Evolutionary conservation across 2,888 invertebrate species (phyloP).

Genomic region (Cerastoderma edule): DNA sequence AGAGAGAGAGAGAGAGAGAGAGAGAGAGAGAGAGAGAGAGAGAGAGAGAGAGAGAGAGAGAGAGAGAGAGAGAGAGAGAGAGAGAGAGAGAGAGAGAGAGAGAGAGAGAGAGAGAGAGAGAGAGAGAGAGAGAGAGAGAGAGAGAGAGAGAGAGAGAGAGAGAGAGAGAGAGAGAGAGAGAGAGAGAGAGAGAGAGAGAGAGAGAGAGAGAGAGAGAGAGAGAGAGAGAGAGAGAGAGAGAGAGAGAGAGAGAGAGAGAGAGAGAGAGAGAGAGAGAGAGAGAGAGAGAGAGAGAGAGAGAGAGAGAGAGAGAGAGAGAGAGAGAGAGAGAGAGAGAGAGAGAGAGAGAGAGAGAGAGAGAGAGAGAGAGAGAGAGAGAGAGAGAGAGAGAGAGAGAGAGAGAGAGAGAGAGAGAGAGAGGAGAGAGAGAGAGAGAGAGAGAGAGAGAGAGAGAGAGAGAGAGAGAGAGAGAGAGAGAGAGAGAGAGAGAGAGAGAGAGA

Average conservation of each 20-base stretch:
- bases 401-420: constrained; percentile 22
- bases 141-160: constrained; percentile 18
- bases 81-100: constrained; percentile 33
- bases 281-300: constrained; percentile 17
- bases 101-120: constrained; percentile 31
- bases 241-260: background rate
- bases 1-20: background rate
- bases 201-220: constrained; percentile 31
- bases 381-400: constrained; percentile 6
- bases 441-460: background rate
- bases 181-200: background rate
- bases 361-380: constrained; percentile 24
- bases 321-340: constrained; percentile 32
- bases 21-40: constrained; percentile 12
- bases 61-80: constrained; percentile 29
- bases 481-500: constrained; percentile 16
- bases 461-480: background rate
- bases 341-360: constrained; percentile 33
- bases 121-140: constrained; percentile 6
- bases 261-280: constrained; percentile 2
- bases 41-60: constrained; percentile 19
- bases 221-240: background rate
- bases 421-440: background rate
- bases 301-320: constrained; percentile 21
- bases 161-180: constrained; percentile 13